Percentiles rank a stretch among this genome's conserved stretches.
These are phyloP conservation scores for Himalopsyche phryganea DNA, from an alignment of 1,140 invertebrate genomes.

Conservation along the genomic window DNA sequence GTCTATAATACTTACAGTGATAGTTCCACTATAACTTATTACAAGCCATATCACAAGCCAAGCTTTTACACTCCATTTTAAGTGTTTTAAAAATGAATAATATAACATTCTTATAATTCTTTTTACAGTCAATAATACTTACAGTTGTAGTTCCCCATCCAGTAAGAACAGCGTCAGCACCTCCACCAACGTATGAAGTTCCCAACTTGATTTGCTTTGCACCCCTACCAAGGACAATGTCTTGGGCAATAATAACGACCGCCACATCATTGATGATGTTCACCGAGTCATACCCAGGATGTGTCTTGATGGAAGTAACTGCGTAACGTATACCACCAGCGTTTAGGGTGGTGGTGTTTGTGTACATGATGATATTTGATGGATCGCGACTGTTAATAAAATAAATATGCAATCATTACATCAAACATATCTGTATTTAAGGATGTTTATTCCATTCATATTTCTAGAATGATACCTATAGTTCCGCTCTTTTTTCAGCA, in stretches of 20 bases:
- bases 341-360: conserved; percentile 43
- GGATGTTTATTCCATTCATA: not conserved
- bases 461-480: no score
- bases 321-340: conserved; percentile 40
- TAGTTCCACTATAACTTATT: no score
- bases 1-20: no score
- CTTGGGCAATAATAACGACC: conserved; percentile 5
- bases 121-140: no score
- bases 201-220: conserved; percentile 3
- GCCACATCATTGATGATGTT: conserved; percentile 15
- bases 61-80: no score
- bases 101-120: no score
- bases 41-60: no score
- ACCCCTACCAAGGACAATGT: conserved; percentile 3
- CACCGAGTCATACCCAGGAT: conserved; percentile 41
- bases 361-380: conserved; percentile 37
- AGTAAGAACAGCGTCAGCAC: conserved; percentile 46
- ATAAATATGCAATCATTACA: not conserved
- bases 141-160: conserved; percentile 55
- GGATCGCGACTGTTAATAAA: conserved; percentile 7
- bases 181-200: conserved; percentile 17
- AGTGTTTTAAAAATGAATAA: no score
- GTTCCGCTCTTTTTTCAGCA: no score
- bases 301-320: conserved; percentile 35
- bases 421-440: not conserved